Conservation (phyloP, 2,113 vertebrate species). For the Ptychochromis oligacanthus region DNA sequence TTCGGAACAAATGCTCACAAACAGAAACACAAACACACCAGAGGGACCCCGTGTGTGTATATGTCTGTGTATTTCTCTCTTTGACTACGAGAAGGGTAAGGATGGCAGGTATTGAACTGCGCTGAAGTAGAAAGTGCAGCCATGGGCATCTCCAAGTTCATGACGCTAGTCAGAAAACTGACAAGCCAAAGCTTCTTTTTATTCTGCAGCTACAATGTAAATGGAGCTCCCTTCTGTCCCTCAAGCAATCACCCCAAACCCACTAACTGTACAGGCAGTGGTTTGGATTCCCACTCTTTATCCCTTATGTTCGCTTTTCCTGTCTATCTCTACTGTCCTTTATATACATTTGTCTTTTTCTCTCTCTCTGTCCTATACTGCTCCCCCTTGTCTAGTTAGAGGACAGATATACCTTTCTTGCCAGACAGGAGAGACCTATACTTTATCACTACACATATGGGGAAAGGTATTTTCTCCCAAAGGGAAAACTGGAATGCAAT, state of each 20-base stretch:
- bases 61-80: conserved; percentile 19
- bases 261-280: conserved; percentile 42
- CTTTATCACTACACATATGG: conserved; percentile 67
- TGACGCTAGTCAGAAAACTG: conserved; percentile 80
- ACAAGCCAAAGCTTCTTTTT: conserved; percentile 76
- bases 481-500: conserved; percentile 66
- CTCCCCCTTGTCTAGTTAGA: conserved; percentile 73
- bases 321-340: conserved; percentile 17
- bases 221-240: conserved; percentile 58
- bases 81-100: conserved; percentile 36
- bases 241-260: conserved; percentile 56
- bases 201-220: conserved; percentile 70
- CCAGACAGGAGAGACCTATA: conserved; percentile 59
- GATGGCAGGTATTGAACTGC: conserved; percentile 70
- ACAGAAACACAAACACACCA: conserved; percentile 73
- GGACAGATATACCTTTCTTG: conserved; percentile 60
- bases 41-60: conserved; percentile 38
- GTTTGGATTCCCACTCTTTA: conserved; percentile 33
- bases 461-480: conserved; percentile 65
- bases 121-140: conserved; percentile 70
- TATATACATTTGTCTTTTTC: conserved; percentile 14
- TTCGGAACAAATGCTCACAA: conserved; percentile 80
- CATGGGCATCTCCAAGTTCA: conserved; percentile 76
- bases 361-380: conserved; percentile 24
- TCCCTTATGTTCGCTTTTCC: not conserved